Evolutionary conservation across 2,797 vertebrate species (phyloP).

Genomic region (Lophius americanus): DNA sequence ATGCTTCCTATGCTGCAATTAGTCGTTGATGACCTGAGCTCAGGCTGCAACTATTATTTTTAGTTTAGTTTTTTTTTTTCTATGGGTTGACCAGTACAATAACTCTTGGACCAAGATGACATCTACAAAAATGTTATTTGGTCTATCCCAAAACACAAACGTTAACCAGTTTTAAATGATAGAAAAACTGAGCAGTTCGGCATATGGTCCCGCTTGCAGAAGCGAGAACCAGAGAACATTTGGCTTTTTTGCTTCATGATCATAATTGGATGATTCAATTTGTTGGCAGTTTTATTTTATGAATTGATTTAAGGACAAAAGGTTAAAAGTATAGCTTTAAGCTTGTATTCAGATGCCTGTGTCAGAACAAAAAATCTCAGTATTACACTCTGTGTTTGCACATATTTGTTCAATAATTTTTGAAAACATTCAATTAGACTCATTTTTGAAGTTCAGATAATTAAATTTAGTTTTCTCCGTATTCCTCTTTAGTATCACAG

Average conservation of each 20-base stretch:
- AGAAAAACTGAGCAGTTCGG: not conserved
- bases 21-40: conserved; percentile 15
- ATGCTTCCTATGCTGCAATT: conserved; percentile 31
- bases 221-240: not conserved
- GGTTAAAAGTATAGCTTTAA: not conserved
- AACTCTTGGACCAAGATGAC: not conserved
- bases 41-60: conserved; percentile 10
- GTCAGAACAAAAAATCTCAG: not conserved
- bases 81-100: not conserved
- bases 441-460: conserved; percentile 5
- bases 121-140: not conserved
- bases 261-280: not conserved
- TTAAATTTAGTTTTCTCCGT: conserved; percentile 8
- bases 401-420: conserved; percentile 1
- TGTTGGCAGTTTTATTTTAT: not conserved
- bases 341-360: not conserved
- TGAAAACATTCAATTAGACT: not conserved
- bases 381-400: not conserved
- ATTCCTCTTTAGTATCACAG: conserved; percentile 24
- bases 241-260: not conserved
- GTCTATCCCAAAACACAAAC: not conserved
- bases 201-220: not conserved
- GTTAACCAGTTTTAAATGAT: not conserved
- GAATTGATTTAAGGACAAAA: not conserved
- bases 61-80: not conserved